Evolutionary conservation across 2,113 vertebrate species (phyloP), one percentile per base, ranked within the genome.

Genomic region (Alligator sinensis): DNA sequence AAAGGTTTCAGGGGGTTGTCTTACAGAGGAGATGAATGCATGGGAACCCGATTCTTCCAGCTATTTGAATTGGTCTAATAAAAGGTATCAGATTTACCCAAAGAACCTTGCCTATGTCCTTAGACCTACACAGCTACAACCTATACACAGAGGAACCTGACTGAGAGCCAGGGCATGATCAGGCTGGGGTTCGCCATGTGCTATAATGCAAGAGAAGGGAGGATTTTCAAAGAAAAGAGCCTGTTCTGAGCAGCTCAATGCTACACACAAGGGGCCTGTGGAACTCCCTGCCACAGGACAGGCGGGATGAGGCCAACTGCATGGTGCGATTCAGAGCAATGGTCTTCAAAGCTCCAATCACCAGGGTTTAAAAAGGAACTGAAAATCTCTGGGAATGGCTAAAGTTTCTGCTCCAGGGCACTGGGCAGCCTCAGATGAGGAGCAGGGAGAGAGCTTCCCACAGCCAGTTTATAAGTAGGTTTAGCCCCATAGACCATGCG

Each of bases 401-500:
- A 34, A 0, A 1, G 25, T 68, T n/a, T 57, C 11, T 3, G 0
- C 79, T 12, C n/a, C 28, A 10, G n/a, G 27, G 62, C 34, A 59
- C 76, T 21, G 25, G 17, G 47, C 88, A 8, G 2, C 83, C 34
- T 15, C 66, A 1, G 10, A 25, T 47, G 55, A 19, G 38, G 18
- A 80, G 54, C 1, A 54, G 77, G 25, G 30, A 60, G 22, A 81
- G 5, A 60, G 74, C 55, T 25, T 55, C 76, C 78, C 63, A 4
- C 27, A 15, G 7, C 57, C 7, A n/a, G 1, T 34, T 34, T 34
- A 34, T 34, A 34, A 34, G 34, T 34, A 34, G 34, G 34, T 34
- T 34, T 34, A 34, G 34, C 34, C 34, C 34, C 34, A 34, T 34
- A 34, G 34, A 34, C 34, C 34, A 34, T 34, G 34, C 34, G 4